Base-by-base conservation (phyloP, 1,140 invertebrate species). In the Trachymyrmex septentrionalis region DNA sequence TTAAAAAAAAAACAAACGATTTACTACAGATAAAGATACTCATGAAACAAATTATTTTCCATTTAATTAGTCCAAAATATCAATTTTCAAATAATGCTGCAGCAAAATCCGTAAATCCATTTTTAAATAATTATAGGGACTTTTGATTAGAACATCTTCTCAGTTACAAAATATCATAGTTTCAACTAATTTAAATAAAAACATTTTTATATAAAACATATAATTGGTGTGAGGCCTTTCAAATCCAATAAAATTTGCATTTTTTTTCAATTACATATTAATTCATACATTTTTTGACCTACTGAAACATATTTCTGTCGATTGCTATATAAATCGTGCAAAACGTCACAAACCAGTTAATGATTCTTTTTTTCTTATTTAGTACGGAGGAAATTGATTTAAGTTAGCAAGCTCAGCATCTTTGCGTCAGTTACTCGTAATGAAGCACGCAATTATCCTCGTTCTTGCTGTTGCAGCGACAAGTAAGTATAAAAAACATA, bases 381-480 rank as follows among this genome's bases (percentile, higher is more conserved):
- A 24, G 34, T 19, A 4, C 24, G 30, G 5, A 57, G 6, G 6
- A 38, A 57, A 57, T 75, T 57, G 12, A 5, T 9, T 73, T 21
- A 38, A 75, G 38, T 30, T 7, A 0, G 0, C n/a, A n/a, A 38
- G 10, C 5, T 10, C 38, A 10, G 5, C 12, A 24, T 50, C 2
- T 44, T 1, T 27, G 38, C 5, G 2, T 48, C 66, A 81, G 77
- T 71, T 63, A 16, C 16, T 64, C 34, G 10, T 9, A 72, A 81
- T 81, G 78, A 38, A 30, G 48, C 50, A 50, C 3, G 5, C n/a
- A 7, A 59, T 72, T n/a, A 55, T 71, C 7, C 12, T 81, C 16
- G 14, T 55, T 38, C 2, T 55, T 81, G 27, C 48, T 50, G 2
- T 55, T 21, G 6, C 27, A 53, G 27, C 14, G 1, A 61, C n/a